Base-by-base conservation (phyloP, 2,888 invertebrate genomes). In the Lamellibrachia satsuma region DNA sequence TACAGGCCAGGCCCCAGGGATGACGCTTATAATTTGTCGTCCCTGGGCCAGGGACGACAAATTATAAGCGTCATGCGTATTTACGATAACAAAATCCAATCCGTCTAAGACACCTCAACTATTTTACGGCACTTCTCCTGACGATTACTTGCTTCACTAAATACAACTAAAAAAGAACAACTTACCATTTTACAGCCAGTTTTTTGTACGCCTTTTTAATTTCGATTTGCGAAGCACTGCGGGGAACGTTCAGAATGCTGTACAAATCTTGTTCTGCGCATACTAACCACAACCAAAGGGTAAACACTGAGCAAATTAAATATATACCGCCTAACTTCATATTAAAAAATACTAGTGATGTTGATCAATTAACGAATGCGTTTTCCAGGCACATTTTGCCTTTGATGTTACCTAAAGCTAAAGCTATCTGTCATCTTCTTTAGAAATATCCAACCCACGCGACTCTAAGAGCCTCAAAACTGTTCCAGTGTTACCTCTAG, bases 181-280 rank as follows among this genome's bases (percentile, higher is more conserved):
- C 75, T 94, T 94, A 96, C 96, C 96, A 96, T 95, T 96, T 95
- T 93, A 94, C 95, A 0, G 96, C 96, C 90, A 96, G 93, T 92
- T 95, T 95, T 94, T 96, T 96, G 94, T 96, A 96, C 2, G 96
- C 96, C 91, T 95, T 94, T 93, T 96, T 96, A 60, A 96, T 96
- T 93, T 96, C 96, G 91, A 95, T 95, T 91, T 95, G 95, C 22
- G 95, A 95, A 4, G 96, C 95, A 39, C 95, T 94, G 92, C 94
- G 95, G 6, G 94, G 92, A 22, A 96, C 95, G 11, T 96, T 96
- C 9, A 96, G 94, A 39, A 95, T 94, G 90, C 95, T 94, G 93
- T 96, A 96, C 4, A 96, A 94, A 94, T 96, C 95, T 91, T 96
- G 95, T 39, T 94, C 93, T 52, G 92, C 52, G n/a, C 91, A 91